These are phyloP conservation scores for Poeciliopsis infans DNA, from an alignment of 2,797 vertebrate genomes.

Conservation along the genomic window DNA sequence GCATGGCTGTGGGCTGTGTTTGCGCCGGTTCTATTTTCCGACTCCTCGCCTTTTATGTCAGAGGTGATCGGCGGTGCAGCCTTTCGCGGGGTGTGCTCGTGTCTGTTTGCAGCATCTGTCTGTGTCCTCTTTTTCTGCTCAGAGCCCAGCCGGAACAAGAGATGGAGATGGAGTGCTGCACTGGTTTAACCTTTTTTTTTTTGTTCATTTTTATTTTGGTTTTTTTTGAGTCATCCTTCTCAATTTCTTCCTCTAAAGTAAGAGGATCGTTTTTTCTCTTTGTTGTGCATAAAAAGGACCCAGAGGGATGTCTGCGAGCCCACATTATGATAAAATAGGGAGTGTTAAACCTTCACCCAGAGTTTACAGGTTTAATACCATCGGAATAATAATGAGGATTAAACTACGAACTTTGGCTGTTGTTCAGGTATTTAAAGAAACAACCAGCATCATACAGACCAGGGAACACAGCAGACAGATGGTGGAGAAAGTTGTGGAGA, in stretches of 20 bases:
- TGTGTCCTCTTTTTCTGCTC: slow-evolving; percentile 31
- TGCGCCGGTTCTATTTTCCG: slow-evolving; percentile 14
- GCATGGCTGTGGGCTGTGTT: slow-evolving; percentile 9
- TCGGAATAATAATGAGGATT: background rate
- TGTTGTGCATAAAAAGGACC: background rate
- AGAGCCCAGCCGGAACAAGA: slow-evolving; percentile 50
- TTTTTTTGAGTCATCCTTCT: slow-evolving; percentile 7
- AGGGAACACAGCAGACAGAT: background rate
- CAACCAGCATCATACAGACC: background rate
- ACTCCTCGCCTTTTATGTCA: slow-evolving; percentile 42
- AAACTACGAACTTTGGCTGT: background rate
- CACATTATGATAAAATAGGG: background rate
- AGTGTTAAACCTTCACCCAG: background rate
- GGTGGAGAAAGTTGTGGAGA: background rate
- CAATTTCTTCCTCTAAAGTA: background rate
- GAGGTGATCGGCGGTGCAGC: slow-evolving; percentile 28
- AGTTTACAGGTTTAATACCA: background rate
- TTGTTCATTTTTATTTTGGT: slow-evolving; percentile 11
- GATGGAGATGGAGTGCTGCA: slow-evolving; percentile 16
- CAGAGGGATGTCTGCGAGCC: slow-evolving; percentile 19
- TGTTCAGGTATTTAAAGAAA: background rate
- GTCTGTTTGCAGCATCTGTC: slow-evolving; percentile 20
- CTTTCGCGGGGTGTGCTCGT: slow-evolving; percentile 13
- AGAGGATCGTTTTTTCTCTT: slow-evolving; percentile 34
- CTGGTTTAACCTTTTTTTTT: slow-evolving; percentile 1